Evolutionary conservation across 2,888 invertebrate genomes (phyloP).

Genomic region (Harpalus rubripes): DNA sequence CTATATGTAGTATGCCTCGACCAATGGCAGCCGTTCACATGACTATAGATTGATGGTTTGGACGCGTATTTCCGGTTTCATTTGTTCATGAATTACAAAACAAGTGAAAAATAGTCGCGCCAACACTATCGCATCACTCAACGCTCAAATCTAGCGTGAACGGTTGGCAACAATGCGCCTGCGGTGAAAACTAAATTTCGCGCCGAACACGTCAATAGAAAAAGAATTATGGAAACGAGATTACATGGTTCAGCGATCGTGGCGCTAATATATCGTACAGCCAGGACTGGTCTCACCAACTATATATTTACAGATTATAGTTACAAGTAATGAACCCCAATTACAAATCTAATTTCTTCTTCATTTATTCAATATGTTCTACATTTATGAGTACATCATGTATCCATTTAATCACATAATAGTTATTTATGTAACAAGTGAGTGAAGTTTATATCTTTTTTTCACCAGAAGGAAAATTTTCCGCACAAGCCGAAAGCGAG

Average conservation of each 20-base stretch:
- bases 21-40: neutral
- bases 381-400: no score
- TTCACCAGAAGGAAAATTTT: no score
- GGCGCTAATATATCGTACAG: conserved; percentile 53
- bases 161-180: conserved; percentile 55
- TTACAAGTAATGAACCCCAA: no score
- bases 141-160: conserved; percentile 58
- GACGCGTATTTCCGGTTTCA: conserved; percentile 53
- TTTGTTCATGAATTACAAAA: conserved; percentile 62
- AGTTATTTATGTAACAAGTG: no score
- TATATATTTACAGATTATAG: no score
- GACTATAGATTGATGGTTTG: conserved; percentile 32
- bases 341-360: no score
- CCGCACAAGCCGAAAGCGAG: no score
- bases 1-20: neutral
- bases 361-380: no score
- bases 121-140: conserved; percentile 60
- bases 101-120: conserved; percentile 54
- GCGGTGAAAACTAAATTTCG: conserved; percentile 56
- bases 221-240: conserved; percentile 65
- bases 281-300: neutral
- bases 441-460: no score
- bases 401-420: no score
- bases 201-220: conserved; percentile 60
- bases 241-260: conserved; percentile 58